These are phyloP conservation scores for Drosophila pectinifera DNA, from an alignment of 1,140 invertebrate species.

Conservation along the genomic window DNA sequence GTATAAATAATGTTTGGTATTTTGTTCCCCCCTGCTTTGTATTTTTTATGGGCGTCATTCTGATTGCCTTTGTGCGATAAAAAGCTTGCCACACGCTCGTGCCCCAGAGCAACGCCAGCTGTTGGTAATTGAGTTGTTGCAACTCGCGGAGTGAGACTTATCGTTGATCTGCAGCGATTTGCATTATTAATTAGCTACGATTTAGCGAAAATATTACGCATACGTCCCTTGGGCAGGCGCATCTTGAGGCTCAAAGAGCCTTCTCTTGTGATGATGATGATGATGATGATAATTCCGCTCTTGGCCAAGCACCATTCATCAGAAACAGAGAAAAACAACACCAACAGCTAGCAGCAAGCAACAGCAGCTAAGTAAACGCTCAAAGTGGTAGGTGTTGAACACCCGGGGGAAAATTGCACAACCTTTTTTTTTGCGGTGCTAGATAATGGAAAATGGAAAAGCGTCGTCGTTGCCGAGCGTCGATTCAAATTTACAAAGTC, in stretches of 20 bases:
- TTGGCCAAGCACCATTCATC: conserved; percentile 39
- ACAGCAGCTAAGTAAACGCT: conserved; percentile 35
- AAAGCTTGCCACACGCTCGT: conserved; percentile 63
- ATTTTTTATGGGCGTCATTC: conserved; percentile 22
- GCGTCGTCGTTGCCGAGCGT: conserved; percentile 12
- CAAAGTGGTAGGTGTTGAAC: conserved; percentile 70
- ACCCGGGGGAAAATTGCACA: conserved; percentile 63
- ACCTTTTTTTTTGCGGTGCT: conserved; percentile 37
- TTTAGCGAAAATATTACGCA: conserved; percentile 58
- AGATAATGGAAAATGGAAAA: conserved; percentile 53
- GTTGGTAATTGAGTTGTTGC: conserved; percentile 75
- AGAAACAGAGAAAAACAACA: conserved; percentile 16
- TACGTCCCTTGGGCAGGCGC: conserved; percentile 43
- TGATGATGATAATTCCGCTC: conserved; percentile 28
- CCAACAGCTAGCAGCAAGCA: not conserved
- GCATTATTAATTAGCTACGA: conserved; percentile 73
- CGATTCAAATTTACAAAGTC: conserved; percentile 46
- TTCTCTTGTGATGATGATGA: conserved; percentile 4
- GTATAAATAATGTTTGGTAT: conserved; percentile 35
- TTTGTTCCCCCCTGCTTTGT: not conserved
- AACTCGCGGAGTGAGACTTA: conserved; percentile 24
- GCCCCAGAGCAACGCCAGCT: conserved; percentile 35
- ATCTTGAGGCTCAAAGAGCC: conserved; percentile 8
- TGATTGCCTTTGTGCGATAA: conserved; percentile 65
- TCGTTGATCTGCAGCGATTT: conserved; percentile 52